Conservation (phyloP, 2,888 invertebrate genomes). For the Lasioglossum pauxillum region DNA sequence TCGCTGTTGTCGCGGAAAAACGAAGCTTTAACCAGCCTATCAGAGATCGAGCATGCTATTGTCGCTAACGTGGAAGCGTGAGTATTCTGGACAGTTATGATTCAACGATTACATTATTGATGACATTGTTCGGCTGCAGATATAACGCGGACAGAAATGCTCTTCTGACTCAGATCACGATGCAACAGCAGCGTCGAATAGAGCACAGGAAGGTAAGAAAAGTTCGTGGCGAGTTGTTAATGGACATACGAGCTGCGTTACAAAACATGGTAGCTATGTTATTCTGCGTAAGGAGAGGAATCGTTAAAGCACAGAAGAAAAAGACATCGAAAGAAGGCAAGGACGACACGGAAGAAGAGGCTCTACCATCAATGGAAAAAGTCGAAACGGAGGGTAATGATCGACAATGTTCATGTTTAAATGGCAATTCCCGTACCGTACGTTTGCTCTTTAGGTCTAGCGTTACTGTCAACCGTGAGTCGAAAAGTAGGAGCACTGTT, state of each 20-base stretch:
- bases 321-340: background rate
- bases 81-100: background rate
- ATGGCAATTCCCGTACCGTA: background rate
- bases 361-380: conserved; percentile 34
- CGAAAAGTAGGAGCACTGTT: conserved; percentile 73
- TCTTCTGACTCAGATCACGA: conserved; percentile 84
- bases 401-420: background rate
- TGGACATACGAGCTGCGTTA: conserved; percentile 86
- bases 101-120: background rate
- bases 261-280: conserved; percentile 87
- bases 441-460: conserved; percentile 67
- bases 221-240: conserved; percentile 85
- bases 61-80: conserved; percentile 78
- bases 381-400: conserved; percentile 52
- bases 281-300: conserved; percentile 77
- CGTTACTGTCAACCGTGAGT: conserved; percentile 74
- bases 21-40: conserved; percentile 84
- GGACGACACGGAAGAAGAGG: conserved; percentile 27
- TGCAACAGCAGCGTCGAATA: conserved; percentile 84
- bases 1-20: conserved; percentile 85
- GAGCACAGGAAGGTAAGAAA: conserved; percentile 84
- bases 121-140: conserved; percentile 77
- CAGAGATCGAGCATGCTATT: conserved; percentile 85
- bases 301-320: background rate
- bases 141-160: conserved; percentile 85